phyloP scores from a whole-genome alignment of 1,140 invertebrate species.

The Procambarus clarkii region DNA sequence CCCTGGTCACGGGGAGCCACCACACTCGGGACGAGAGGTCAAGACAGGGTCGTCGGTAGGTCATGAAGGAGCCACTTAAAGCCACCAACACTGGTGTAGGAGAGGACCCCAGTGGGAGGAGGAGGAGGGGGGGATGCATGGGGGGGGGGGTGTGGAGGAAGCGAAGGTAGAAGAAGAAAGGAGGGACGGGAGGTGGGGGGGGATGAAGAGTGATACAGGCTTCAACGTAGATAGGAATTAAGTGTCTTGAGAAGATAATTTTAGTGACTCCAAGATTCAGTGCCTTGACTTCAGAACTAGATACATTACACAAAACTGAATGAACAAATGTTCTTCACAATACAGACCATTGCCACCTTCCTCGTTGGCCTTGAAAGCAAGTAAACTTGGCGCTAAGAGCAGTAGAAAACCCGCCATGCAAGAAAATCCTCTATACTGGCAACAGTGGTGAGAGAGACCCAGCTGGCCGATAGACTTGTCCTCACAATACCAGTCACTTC shows the following conservation, averaged over 20 bases:
- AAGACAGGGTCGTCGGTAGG: constrained; percentile 43
- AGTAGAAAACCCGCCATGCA: background rate
- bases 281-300: too few relatives aligned
- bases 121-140: constrained; percentile 1
- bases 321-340: too few relatives aligned
- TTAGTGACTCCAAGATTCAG: too few relatives aligned
- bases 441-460: background rate
- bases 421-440: too few relatives aligned
- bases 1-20: constrained; percentile 28
- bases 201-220: too few relatives aligned
- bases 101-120: constrained; percentile 11
- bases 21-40: constrained; percentile 53
- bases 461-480: background rate
- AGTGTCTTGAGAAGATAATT: too few relatives aligned
- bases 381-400: background rate
- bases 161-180: background rate
- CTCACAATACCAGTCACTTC: background rate
- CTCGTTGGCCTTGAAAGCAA: background rate
- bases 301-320: too few relatives aligned
- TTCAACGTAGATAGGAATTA: too few relatives aligned
- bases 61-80: constrained; percentile 63
- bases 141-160: background rate
- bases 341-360: background rate
- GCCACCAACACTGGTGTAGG: constrained; percentile 49
- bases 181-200: too few relatives aligned